Evolutionary conservation across 2,797 vertebrate species (phyloP).

Genomic region (Lates japonicus): DNA sequence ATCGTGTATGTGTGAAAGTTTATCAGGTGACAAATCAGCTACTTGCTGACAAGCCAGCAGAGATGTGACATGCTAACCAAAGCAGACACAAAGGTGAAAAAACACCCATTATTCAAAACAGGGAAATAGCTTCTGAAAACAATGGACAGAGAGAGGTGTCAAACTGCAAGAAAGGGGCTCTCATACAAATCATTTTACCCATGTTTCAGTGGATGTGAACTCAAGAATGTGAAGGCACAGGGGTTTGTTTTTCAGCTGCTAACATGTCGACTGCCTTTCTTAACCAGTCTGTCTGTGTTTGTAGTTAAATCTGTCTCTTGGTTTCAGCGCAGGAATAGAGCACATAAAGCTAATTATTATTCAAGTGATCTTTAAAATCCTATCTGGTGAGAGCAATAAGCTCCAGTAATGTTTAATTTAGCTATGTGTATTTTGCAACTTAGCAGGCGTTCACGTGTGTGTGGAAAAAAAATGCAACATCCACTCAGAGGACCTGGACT

Average conservation of each 20-base stretch:
- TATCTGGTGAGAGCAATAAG: constrained; percentile 10
- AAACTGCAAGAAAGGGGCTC: neutral
- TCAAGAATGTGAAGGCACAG: neutral
- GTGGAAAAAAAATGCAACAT: constrained; percentile 14
- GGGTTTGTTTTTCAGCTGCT: constrained; percentile 3
- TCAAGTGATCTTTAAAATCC: neutral
- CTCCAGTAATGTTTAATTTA: constrained; percentile 30
- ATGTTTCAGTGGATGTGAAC: neutral
- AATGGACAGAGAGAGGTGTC: neutral
- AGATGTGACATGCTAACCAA: constrained; percentile 3
- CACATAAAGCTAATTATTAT: neutral
- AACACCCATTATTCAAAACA: neutral
- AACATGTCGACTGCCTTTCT: neutral
- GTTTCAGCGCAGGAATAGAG: constrained; percentile 7
- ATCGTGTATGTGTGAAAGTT: neutral
- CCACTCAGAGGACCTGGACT: constrained; percentile 17
- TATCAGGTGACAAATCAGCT: neutral
- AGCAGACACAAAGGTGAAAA: neutral
- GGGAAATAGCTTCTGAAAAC: constrained; percentile 4
- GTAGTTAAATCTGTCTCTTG: neutral
- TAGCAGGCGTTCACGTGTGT: constrained; percentile 28
- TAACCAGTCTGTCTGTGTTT: neutral
- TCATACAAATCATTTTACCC: neutral
- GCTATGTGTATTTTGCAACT: constrained; percentile 30
- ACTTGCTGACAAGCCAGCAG: neutral